Base-by-base conservation (phyloP, 2,113 vertebrate genomes). In the Neopipo cinnamomea region DNA sequence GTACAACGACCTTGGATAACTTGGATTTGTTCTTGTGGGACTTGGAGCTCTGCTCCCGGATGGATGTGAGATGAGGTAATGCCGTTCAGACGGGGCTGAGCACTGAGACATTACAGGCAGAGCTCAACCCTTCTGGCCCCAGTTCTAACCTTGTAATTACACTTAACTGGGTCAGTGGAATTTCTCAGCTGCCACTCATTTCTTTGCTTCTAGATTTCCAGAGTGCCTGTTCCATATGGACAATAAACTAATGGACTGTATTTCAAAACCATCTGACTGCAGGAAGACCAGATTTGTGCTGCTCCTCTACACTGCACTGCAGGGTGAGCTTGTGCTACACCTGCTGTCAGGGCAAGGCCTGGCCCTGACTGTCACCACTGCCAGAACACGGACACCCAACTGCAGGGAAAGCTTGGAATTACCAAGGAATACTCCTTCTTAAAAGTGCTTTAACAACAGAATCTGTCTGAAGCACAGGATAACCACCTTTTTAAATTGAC, bases 61-160 rank as follows among this genome's bases (percentile, higher is more conserved):
- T 91, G 91, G 81, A 97, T 91, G 89, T 47, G 67, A 77, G 93
- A 95, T 97, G 94, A 96, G 77, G 94, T 93, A 92, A 97, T 95
- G 91, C 86, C 88, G 77, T 82, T 96, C 53, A 71, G 71, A 81
- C 28, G 12, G 46, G 84, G 73, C 93, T 78, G 88, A 90, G 95
- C 88, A 85, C 63, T 59, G 87, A 95, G 87, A 97, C 3, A 3
- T 77, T 85, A 77, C 80, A 77, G 55, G 87, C 71, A 91, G 33
- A 94, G 81, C 84, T 85, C 91, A 84, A 83, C 87, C 70, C 75
- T 61, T 28, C 42, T 95, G 93, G 82, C 89, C 80, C 22, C 75
- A 35, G 65, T 86, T 91, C 72, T n/a, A 85, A 74, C 62, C 66
- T 90, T 88, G 49, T 79, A 91, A 89, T 91, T 91, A 89, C 56